These are phyloP conservation scores for Nomada fabriciana DNA, from an alignment of 2,888 invertebrate genomes.

Conservation along the genomic window DNA sequence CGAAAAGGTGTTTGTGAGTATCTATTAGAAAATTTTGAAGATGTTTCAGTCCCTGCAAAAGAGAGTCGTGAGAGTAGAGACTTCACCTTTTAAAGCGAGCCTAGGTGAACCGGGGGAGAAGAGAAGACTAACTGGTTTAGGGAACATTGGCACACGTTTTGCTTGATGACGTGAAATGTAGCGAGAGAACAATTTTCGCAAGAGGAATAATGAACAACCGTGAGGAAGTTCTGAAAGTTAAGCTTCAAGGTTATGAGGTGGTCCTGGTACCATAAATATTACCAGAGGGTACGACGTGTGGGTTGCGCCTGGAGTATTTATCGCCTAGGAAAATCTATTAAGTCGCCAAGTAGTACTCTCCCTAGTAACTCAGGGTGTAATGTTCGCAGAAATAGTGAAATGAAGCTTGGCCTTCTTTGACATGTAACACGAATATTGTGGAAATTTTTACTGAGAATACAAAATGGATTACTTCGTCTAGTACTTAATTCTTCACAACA, in stretches of 20 bases:
- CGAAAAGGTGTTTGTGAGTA: no score
- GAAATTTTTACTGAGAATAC: not conserved
- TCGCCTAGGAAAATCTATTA: conserved; percentile 14
- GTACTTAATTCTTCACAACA: not conserved
- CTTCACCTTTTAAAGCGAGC: no score
- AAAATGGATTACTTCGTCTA: not conserved
- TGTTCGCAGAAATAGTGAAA: conserved; percentile 9
- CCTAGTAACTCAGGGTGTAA: conserved; percentile 2
- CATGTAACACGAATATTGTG: not conserved
- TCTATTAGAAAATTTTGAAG: no score
- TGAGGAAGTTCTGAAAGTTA: conserved; percentile 3
- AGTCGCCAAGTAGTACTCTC: not conserved
- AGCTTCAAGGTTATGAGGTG: conserved; percentile 2
- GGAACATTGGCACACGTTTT: not conserved
- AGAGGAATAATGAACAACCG: not conserved
- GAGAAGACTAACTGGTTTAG: not conserved
- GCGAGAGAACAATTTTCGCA: not conserved
- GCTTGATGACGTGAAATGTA: not conserved
- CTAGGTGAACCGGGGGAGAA: no score
- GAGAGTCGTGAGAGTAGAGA: not conserved
- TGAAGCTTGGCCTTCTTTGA: not conserved
- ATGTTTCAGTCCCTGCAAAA: no score
- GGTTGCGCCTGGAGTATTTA: conserved; percentile 9
- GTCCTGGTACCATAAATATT: conserved; percentile 17
- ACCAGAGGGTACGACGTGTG: not conserved